Evolutionary conservation across 35 echinoderm and acorn worm species (phyloP).

Genomic region (Lytechinus variegatus): DNA sequence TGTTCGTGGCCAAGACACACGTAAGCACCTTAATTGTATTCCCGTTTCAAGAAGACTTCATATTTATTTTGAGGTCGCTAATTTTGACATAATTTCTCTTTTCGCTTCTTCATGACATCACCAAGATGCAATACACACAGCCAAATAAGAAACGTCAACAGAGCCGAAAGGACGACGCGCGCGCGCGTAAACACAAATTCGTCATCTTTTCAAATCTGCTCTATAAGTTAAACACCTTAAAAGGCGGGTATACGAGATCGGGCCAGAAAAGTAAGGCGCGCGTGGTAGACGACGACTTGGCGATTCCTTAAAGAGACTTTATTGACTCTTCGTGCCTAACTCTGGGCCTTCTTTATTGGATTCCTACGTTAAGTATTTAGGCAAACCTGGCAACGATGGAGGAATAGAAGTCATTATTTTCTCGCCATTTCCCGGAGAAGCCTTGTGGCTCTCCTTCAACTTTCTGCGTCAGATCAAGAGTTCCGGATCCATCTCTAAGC

Average conservation of each 20-base stretch:
- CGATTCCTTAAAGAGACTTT: not conserved
- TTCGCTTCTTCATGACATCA: not conserved
- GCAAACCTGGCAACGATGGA: not conserved
- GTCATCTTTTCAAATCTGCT: conserved; percentile 5
- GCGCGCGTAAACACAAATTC: conserved; percentile 36
- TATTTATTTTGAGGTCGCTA: conserved; percentile 9
- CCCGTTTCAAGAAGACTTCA: not conserved
- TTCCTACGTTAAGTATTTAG: conserved; percentile 40
- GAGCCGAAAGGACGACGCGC: not conserved
- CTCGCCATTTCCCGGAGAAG: not conserved
- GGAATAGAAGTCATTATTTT: conserved; percentile 15
- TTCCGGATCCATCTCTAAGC: not conserved
- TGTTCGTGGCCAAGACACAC: not conserved
- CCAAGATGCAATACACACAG: conserved; percentile 1
- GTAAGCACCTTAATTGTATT: not conserved
- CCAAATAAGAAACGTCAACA: conserved; percentile 37
- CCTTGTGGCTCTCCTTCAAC: not conserved
- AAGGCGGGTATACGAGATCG: not conserved
- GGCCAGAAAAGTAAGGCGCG: not conserved
- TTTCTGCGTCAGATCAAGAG: not conserved
- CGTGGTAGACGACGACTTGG: not conserved
- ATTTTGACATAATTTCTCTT: conserved; percentile 34
- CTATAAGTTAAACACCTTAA: not conserved
- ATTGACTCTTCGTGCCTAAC: conserved; percentile 35
- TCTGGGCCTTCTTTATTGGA: conserved; percentile 27